Percentiles rank a stretch among this genome's conserved stretches.
These are phyloP conservation scores for Tetheella fluctuosa DNA, from an alignment of 2,888 invertebrate genomes.

Conservation along the genomic window DNA sequence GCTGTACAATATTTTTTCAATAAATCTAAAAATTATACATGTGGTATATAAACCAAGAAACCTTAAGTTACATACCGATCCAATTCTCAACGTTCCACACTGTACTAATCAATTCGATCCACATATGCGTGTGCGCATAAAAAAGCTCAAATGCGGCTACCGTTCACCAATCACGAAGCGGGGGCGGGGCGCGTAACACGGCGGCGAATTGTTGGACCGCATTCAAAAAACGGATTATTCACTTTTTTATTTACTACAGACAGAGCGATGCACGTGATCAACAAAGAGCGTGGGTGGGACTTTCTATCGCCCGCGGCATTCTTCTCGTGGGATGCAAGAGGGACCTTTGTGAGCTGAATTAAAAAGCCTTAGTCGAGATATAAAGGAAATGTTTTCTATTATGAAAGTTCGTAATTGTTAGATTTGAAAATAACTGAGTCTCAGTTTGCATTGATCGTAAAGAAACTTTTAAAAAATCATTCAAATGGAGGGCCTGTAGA, in stretches of 20 bases:
- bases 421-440: no score
- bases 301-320: constrained; percentile 75
- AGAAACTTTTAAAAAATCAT: no score
- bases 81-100: constrained; percentile 13
- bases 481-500: no score
- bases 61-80: background rate
- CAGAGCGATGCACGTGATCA: constrained; percentile 44
- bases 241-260: constrained; percentile 52
- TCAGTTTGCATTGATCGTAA: no score
- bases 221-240: constrained; percentile 64
- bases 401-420: background rate
- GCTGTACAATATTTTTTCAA: no score
- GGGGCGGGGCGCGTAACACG: constrained; percentile 77
- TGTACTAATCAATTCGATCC: constrained; percentile 43
- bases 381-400: background rate
- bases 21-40: no score
- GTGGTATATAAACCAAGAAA: no score
- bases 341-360: background rate
- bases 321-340: constrained; percentile 68
- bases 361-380: background rate
- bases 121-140: constrained; percentile 41
- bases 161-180: constrained; percentile 72
- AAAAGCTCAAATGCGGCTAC: constrained; percentile 65
- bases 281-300: constrained; percentile 74
- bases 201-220: constrained; percentile 63